Evolutionary conservation across 2,113 vertebrate species (phyloP), one percentile per base, ranked within the genome.

Genomic region (Tor tambroides): DNA sequence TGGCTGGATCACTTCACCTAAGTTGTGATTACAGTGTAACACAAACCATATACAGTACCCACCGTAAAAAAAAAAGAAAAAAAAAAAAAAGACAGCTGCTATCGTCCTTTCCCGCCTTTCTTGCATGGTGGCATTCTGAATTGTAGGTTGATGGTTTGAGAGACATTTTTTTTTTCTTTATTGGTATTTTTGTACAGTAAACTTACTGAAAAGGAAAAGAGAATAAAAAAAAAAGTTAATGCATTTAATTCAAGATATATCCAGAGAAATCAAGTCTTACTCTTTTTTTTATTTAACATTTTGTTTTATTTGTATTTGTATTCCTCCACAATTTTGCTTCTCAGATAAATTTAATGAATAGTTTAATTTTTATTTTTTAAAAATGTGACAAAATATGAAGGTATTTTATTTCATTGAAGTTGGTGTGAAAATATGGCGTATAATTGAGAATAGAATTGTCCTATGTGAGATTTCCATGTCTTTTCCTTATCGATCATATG

Each of bases 31-130:
- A 71, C 41, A 59, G 49, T 74, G 74, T 51, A 79, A 86, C 46
- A 86, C 65, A 35, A 83, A 81, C 56, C 83, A 77, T 75, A 54
- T 72, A 74, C 63, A 46, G 82, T 61, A 78, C 75, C 59, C 26
- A 59, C 41, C 49, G 65, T 83, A 76, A 61, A 56, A 67, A n/a
- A n/a, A n/a, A n/a, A n/a, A n/a, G n/a, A n/a, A n/a, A n/a, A n/a
- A n/a, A n/a, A n/a, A n/a, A n/a, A n/a, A 76, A 41, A 61, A 46
- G 78, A 76, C 19, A 76, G 61, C 41, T 17, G 72, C 78, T 54
- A 30, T 74, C 30, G 17, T 72, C n/a, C 8, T 17, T 30, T 54
- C 17, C 26, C 14, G 76, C 49, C 23, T 30, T 56, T 78, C 35
- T 78, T 78, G 32, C 15, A 38, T 32, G 56, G 43, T 51, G 21